phyloP scores from a whole-genome alignment of 92 coral and sea anemone species.

The Montipora capitata region DNA sequence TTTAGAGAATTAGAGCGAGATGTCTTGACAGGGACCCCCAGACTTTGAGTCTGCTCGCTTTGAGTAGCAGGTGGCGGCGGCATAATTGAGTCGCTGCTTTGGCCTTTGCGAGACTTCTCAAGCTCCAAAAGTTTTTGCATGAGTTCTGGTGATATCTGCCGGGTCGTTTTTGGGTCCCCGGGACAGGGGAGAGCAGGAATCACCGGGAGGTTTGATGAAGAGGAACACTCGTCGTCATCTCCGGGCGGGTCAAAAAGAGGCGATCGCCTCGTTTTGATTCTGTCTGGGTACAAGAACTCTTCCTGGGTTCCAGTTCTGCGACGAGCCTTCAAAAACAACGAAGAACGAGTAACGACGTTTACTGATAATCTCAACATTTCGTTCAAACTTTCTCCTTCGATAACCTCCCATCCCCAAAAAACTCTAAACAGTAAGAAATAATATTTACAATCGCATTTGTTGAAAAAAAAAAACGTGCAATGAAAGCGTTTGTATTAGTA shows the following conservation, averaged over 20 bases:
- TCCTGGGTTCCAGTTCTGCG: constrained; percentile 95
- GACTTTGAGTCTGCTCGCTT: constrained; percentile 40
- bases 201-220: constrained; percentile 35
- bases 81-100: constrained; percentile 58
- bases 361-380: no score
- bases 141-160: constrained; percentile 91
- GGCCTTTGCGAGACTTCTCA: constrained; percentile 92
- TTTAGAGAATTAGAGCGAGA: constrained; percentile 76
- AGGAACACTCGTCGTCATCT: constrained; percentile 65
- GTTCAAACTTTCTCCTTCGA: no score
- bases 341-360: not conserved
- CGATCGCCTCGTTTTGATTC: constrained; percentile 78
- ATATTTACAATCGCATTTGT: no score
- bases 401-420: no score
- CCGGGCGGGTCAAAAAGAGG: constrained; percentile 81
- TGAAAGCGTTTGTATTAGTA: no score
- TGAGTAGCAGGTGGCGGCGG: constrained; percentile 52
- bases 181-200: constrained; percentile 67
- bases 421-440: no score
- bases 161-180: constrained; percentile 74
- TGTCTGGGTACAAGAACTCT: constrained; percentile 92
- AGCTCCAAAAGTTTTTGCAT: constrained; percentile 96
- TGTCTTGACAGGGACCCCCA: constrained; percentile 54
- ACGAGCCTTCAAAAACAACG: constrained; percentile 84
- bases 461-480: no score